Evolutionary conservation across 2,797 vertebrate genomes (phyloP).

Genomic region (Avahi laniger): DNA sequence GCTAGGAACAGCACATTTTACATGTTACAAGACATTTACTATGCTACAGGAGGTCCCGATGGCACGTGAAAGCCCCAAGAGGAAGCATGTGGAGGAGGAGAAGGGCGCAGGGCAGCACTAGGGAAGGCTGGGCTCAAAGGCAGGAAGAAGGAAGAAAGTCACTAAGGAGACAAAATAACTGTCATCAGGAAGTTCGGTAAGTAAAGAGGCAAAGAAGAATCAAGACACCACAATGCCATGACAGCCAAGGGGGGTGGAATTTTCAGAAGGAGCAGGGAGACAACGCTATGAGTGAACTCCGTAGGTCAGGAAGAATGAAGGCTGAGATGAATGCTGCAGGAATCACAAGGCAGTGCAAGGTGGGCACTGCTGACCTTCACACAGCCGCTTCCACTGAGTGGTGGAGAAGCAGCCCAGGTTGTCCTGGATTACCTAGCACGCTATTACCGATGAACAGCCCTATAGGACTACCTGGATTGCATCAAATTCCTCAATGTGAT

Average conservation of each 20-base stretch:
- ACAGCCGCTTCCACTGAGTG: rapidly evolving
- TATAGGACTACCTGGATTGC: rapidly evolving
- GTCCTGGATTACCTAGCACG: background rate
- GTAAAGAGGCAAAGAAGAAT: background rate
- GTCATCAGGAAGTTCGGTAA: background rate
- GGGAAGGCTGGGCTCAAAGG: background rate
- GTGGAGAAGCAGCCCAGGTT: background rate
- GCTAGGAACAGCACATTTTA: background rate
- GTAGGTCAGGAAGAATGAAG: background rate
- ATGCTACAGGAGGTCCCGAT: background rate
- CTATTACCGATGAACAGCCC: background rate
- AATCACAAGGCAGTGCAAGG: background rate
- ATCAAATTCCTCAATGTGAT: background rate
- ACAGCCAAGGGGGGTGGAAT: background rate
- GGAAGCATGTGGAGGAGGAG: background rate
- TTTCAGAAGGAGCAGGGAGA: background rate
- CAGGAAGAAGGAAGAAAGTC: background rate
- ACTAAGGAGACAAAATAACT: background rate
- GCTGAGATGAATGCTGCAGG: background rate
- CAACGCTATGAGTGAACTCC: background rate
- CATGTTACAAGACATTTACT: background rate
- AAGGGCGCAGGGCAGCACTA: too few species aligned
- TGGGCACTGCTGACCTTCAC: background rate
- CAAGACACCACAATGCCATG: background rate
- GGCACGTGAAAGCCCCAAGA: background rate